These are phyloP conservation scores for Montipora cactus DNA, from an alignment of 64 coral and sea anemone species.

Conservation along the genomic window DNA sequence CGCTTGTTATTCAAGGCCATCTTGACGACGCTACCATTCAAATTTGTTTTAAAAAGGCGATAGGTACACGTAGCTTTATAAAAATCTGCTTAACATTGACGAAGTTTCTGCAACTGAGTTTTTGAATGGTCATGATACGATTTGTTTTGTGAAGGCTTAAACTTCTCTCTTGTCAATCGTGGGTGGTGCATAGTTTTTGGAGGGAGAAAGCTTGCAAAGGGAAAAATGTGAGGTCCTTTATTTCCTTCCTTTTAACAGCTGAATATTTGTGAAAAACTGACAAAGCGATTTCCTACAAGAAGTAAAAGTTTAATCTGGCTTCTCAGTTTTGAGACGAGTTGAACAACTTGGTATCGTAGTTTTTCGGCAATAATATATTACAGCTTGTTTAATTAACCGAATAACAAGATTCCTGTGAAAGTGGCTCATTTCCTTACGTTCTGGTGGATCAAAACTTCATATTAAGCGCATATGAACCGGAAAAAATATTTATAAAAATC, in stretches of 20 bases:
- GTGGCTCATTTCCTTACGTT: not conserved
- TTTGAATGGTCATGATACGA: too few species aligned
- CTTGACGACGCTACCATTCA: not conserved
- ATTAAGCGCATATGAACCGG: not conserved
- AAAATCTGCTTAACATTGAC: not conserved
- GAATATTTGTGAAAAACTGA: too few species aligned
- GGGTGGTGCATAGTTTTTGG: too few species aligned
- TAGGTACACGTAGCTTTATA: not conserved
- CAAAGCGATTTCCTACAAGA: too few species aligned
- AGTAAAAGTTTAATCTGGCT: too few species aligned
- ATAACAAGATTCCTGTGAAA: not conserved
- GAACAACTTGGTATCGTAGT: not conserved
- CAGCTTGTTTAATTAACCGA: not conserved
- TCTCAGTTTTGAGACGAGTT: not conserved
- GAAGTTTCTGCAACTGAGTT: too few species aligned
- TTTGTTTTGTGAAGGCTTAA: too few species aligned
- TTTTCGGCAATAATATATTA: too few species aligned
- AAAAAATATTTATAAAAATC: not conserved
- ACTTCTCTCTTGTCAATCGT: too few species aligned
- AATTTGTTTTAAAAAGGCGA: not conserved
- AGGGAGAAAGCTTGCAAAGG: too few species aligned
- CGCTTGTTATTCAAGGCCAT: not conserved
- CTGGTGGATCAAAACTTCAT: not conserved
- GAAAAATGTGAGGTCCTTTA: too few species aligned
- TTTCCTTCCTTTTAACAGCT: too few species aligned